A percentile compares a stretch with the other conserved stretches of the same genome.
Conservation (phyloP, 2,888 invertebrate genomes). For the Ophraella communa region DNA sequence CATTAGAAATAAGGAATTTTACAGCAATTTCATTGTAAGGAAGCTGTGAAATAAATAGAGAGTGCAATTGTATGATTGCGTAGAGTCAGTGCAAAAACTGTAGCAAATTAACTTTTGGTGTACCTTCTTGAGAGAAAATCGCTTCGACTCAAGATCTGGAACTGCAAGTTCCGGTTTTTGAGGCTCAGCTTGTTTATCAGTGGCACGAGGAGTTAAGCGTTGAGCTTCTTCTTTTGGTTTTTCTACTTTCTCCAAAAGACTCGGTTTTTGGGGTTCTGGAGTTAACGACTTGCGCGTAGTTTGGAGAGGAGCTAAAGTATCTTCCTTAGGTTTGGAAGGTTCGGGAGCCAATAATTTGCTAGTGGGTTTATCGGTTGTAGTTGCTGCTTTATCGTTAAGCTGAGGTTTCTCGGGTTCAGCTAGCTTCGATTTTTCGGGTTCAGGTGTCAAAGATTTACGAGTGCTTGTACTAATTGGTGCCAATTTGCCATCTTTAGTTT, state of each 20-base stretch:
- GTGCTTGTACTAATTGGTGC: slow-evolving; percentile 7
- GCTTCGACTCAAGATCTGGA: slow-evolving; percentile 44
- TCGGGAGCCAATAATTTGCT: neutral
- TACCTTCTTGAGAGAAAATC: slow-evolving; percentile 45
- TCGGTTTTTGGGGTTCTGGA: slow-evolving; percentile 21
- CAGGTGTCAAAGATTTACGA: slow-evolving; percentile 43
- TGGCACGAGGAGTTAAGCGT: slow-evolving; percentile 33
- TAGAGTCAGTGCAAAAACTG: slow-evolving; percentile 4
- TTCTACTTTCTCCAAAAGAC: slow-evolving; percentile 6
- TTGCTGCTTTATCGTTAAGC: neutral
- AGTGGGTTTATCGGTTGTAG: neutral
- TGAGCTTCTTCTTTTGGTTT: slow-evolving; percentile 35
- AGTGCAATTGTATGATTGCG: neutral
- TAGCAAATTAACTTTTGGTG: slow-evolving; percentile 1
- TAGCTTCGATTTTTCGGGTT: slow-evolving; percentile 51
- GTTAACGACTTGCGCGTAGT: slow-evolving; percentile 53
- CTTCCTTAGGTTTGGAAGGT: slow-evolving; percentile 27
- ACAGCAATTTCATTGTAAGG: neutral
- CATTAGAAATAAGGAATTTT: neutral
- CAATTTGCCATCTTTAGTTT: slow-evolving; percentile 4
- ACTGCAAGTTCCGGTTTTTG: slow-evolving; percentile 46
- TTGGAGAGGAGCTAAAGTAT: neutral
- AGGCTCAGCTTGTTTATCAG: slow-evolving; percentile 39
- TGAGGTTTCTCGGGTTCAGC: neutral
- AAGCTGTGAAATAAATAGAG: neutral